Evolutionary conservation across 2,113 vertebrate genomes (phyloP).

Genomic region (Grammomys surdaster): DNA sequence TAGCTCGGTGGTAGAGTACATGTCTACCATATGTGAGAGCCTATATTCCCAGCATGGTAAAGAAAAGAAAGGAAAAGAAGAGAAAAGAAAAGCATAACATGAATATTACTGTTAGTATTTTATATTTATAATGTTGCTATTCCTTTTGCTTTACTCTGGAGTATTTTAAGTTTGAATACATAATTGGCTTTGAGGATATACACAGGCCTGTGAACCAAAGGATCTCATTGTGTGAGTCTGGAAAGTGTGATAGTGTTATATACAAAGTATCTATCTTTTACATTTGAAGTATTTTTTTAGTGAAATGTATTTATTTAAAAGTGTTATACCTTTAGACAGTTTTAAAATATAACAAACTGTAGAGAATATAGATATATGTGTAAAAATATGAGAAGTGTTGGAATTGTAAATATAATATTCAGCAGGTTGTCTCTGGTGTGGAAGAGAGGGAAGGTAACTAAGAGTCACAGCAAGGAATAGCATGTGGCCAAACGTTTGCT

Average conservation of each 20-base stretch:
- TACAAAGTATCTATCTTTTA: background rate
- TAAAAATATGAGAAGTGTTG: background rate
- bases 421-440: background rate
- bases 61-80: background rate
- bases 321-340: background rate
- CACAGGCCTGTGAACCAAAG: constrained; percentile 55
- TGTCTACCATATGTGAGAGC: background rate
- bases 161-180: constrained; percentile 62
- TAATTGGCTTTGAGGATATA: constrained; percentile 51
- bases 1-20: background rate
- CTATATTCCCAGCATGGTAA: background rate
- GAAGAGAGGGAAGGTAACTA: background rate
- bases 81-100: background rate
- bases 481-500: background rate
- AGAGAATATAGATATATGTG: background rate
- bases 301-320: constrained; percentile 40
- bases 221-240: constrained; percentile 57
- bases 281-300: constrained; percentile 19
- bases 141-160: background rate
- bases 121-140: background rate
- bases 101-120: background rate
- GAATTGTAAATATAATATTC: background rate
- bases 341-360: background rate
- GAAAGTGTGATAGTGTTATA: background rate
- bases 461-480: background rate